These are phyloP conservation scores for Cryptocheilus praepositus DNA, from an alignment of 2,888 invertebrate genomes.

Conservation along the genomic window DNA sequence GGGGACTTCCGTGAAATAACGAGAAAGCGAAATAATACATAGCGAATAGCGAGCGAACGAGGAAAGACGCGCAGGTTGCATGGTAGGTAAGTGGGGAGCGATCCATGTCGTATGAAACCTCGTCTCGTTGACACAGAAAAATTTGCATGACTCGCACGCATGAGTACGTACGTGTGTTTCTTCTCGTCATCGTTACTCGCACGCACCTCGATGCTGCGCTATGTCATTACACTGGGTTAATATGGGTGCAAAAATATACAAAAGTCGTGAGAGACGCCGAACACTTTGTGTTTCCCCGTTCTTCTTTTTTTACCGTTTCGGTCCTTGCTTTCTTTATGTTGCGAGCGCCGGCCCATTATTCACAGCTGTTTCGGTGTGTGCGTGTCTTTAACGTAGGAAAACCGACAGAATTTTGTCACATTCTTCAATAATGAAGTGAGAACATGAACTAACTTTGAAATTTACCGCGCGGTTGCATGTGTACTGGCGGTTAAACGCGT, in stretches of 20 bases:
- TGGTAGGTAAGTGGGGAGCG: neutral
- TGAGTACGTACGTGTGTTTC: neutral
- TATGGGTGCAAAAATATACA: constrained; percentile 41
- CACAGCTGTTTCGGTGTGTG: too few relatives aligned
- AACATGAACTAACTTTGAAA: too few relatives aligned
- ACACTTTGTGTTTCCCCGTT: constrained; percentile 40
- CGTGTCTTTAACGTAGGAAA: too few relatives aligned
- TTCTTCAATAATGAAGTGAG: too few relatives aligned
- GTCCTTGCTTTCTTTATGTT: constrained; percentile 73
- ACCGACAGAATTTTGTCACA: too few relatives aligned
- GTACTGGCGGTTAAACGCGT: too few relatives aligned
- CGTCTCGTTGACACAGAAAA: constrained; percentile 61
- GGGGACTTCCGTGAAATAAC: constrained; percentile 66
- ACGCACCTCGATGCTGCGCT: constrained; percentile 41
- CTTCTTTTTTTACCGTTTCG: constrained; percentile 77
- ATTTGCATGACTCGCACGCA: constrained; percentile 48
- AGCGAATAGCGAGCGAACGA: neutral
- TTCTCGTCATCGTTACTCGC: constrained; percentile 34
- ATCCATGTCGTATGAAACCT: constrained; percentile 30
- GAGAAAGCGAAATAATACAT: constrained; percentile 26
- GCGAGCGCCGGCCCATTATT: neutral
- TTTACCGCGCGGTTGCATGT: too few relatives aligned
- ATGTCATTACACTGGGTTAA: constrained; percentile 43
- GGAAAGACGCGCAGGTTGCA: too few relatives aligned
- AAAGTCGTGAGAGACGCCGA: constrained; percentile 40